A percentile compares a stretch with the other conserved stretches of the same genome.
phyloP scores from a whole-genome alignment of 2,888 invertebrate genomes.

The Coelogynopora nodosa region DNA sequence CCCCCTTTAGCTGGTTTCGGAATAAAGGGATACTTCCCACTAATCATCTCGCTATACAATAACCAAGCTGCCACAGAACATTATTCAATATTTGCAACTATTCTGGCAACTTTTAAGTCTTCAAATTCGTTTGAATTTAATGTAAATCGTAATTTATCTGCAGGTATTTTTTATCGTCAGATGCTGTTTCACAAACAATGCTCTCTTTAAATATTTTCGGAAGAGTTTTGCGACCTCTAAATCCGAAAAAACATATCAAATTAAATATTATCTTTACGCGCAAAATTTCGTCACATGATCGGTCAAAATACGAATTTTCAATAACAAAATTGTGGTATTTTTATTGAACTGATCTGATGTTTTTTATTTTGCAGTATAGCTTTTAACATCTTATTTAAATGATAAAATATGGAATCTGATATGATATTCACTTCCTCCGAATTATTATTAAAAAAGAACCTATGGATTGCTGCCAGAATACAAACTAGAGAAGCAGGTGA shows the following conservation, averaged over 20 bases:
- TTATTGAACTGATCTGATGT: too few species aligned
- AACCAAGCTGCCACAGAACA: neutral
- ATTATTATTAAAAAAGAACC: too few species aligned
- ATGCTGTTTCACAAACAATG: too few species aligned
- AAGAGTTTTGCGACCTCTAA: too few species aligned
- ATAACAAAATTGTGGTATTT: too few species aligned
- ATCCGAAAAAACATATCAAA: too few species aligned
- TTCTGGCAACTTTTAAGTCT: neutral
- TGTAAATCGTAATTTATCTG: too few species aligned
- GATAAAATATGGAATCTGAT: neutral
- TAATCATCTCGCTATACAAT: neutral
- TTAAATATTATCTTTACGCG: too few species aligned
- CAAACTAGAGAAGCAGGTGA: neutral
- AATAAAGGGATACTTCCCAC: neutral
- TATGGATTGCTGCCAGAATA: neutral
- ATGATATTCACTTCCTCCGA: neutral
- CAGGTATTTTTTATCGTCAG: too few species aligned
- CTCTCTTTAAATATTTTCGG: too few species aligned
- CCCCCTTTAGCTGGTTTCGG: neutral
- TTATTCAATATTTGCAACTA: neutral
- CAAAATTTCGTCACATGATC: too few species aligned
- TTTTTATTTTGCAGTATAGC: too few species aligned
- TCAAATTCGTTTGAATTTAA: neutral
- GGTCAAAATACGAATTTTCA: neutral
- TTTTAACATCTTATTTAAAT: neutral